Conservation (phyloP, 2,888 invertebrate genomes). For the Thelaira solivaga region DNA sequence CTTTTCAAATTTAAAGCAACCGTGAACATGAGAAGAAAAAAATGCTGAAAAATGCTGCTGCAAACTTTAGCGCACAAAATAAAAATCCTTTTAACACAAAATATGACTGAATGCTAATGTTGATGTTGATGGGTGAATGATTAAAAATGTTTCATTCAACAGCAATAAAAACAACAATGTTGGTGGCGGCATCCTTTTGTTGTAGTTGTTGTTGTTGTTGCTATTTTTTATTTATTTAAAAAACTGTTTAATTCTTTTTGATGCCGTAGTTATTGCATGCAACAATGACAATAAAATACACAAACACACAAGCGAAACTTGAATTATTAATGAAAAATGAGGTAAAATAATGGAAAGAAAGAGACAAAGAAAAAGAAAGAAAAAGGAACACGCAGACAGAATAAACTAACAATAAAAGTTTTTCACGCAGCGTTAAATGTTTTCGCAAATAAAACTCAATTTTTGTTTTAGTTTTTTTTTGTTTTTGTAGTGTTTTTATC, state of each 20-base stretch:
- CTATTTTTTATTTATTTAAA: background rate
- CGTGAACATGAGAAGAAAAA: background rate
- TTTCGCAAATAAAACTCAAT: slow-evolving; percentile 41
- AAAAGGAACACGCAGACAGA: too few species aligned
- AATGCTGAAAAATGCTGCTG: background rate
- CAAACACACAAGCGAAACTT: background rate
- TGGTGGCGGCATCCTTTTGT: background rate
- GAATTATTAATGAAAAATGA: slow-evolving; percentile 3
- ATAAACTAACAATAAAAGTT: slow-evolving; percentile 1
- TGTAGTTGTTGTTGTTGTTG: too few species aligned
- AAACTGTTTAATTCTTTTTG: slow-evolving; percentile 2
- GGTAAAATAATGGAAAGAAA: background rate
- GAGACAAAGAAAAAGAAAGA: background rate
- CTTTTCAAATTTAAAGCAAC: background rate
- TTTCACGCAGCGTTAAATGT: slow-evolving; percentile 53
- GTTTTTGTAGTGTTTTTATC: background rate
- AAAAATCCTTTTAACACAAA: background rate
- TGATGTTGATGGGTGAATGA: background rate
- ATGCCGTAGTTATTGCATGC: slow-evolving; percentile 1
- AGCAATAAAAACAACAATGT: background rate
- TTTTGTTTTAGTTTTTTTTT: slow-evolving; percentile 6
- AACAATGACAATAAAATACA: slow-evolving; percentile 26
- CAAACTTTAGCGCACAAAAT: background rate
- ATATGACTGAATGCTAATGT: too few species aligned
- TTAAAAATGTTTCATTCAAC: slow-evolving; percentile 5